Evolutionary conservation across 2,113 vertebrate species (phyloP).

Genomic region (Petrocephalus microphthalmus): DNA sequence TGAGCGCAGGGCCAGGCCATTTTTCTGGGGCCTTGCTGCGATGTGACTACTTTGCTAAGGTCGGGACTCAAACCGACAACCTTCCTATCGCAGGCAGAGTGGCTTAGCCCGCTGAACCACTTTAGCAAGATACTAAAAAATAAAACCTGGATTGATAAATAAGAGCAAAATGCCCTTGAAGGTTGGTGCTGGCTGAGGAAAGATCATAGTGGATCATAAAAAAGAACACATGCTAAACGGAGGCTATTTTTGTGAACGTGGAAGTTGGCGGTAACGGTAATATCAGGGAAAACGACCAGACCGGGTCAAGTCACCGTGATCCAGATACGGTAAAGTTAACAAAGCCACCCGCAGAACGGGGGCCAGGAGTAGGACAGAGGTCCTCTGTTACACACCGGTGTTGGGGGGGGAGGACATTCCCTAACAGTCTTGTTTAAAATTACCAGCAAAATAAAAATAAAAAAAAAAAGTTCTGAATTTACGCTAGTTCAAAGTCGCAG

Average conservation of each 20-base stretch:
- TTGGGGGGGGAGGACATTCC: background rate
- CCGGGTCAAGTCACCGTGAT: background rate
- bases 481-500: background rate
- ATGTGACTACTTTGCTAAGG: background rate
- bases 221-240: background rate
- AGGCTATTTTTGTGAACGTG: background rate
- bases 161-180: background rate
- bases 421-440: background rate
- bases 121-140: too few species aligned
- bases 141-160: background rate
- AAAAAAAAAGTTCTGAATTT: background rate
- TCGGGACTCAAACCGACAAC: background rate
- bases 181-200: background rate
- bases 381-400: background rate
- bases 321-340: background rate
- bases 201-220: background rate
- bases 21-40: background rate
- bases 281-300: background rate
- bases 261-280: background rate
- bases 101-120: too few species aligned
- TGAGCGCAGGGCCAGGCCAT: too few species aligned
- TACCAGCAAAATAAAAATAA: background rate
- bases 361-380: background rate
- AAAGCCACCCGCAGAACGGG: background rate
- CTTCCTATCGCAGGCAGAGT: too few species aligned